Conservation (phyloP, 2,113 vertebrate species). For the Erythrolamprus reginae region DNA sequence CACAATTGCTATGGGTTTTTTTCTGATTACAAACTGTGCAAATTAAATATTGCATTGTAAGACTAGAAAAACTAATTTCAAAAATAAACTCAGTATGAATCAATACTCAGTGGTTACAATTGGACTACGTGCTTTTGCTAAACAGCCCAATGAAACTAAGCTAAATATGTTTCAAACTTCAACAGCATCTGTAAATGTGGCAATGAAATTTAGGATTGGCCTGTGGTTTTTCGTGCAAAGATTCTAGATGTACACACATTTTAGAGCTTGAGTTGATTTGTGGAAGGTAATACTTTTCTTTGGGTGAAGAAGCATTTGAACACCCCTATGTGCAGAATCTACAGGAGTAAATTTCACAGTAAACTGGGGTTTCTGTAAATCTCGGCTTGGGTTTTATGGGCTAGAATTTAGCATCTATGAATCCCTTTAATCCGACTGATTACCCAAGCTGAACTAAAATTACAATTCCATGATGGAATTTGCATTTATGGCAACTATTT, state of each 20-base stretch:
- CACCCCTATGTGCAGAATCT: neutral
- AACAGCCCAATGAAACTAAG: neutral
- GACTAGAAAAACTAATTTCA: neutral
- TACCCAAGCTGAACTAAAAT: neutral
- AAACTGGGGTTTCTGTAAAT: neutral
- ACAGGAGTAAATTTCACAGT: neutral
- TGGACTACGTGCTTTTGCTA: neutral
- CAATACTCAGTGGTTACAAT: neutral
- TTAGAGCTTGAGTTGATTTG: neutral
- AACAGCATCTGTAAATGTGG: neutral
- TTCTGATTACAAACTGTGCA: neutral
- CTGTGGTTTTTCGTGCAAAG: neutral
- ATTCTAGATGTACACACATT: neutral
- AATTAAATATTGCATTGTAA: neutral
- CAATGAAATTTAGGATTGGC: neutral
- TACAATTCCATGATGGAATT: neutral
- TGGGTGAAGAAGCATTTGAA: neutral
- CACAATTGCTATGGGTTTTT: neutral
- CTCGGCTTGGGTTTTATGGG: neutral
- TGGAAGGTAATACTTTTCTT: neutral
- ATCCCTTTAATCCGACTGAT: neutral
- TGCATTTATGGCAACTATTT: neutral
- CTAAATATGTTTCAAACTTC: neutral
- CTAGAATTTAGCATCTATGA: neutral
- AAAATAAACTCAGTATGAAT: neutral